Conservation (phyloP, 1,140 invertebrate genomes). For the Bombus consobrinus region DNA sequence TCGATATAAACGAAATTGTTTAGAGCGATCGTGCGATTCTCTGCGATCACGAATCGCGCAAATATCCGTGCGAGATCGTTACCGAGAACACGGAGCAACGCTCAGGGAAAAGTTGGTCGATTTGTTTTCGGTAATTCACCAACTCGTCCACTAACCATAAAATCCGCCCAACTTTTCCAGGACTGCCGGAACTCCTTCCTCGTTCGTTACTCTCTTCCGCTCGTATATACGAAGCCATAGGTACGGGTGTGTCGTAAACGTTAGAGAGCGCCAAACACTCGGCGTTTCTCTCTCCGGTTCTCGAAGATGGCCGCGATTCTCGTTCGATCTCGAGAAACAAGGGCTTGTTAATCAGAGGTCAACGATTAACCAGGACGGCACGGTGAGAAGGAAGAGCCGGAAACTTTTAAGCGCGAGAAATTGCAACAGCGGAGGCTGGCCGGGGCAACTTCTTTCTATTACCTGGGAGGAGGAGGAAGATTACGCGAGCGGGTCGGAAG, state of each 20-base stretch:
- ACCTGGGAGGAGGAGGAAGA: conserved; percentile 32
- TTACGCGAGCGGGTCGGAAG: not conserved
- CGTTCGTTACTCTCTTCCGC: conserved; percentile 44
- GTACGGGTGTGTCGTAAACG: not conserved
- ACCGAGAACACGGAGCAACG: conserved; percentile 10
- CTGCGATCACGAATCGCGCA: not conserved
- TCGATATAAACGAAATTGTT: not conserved
- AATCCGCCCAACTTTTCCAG: conserved; percentile 56
- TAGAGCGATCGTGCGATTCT: not conserved
- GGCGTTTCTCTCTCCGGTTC: not conserved
- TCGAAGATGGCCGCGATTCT: too few relatives aligned
- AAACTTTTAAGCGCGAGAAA: too few relatives aligned
- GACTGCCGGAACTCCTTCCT: conserved; percentile 25
- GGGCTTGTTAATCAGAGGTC: not conserved
- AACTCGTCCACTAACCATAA: conserved; percentile 60
- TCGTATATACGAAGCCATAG: not conserved
- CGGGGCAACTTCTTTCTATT: conserved; percentile 40
- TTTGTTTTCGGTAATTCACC: conserved; percentile 62
- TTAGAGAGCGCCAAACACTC: not conserved
- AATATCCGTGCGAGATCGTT: conserved; percentile 21
- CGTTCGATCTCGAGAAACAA: not conserved
- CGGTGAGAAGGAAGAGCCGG: not conserved
- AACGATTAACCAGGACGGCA: not conserved
- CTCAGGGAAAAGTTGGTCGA: conserved; percentile 56
- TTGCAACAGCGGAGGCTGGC: not conserved